phyloP scores from a whole-genome alignment of 2,797 vertebrate species.

The Ceyx erithaca region DNA sequence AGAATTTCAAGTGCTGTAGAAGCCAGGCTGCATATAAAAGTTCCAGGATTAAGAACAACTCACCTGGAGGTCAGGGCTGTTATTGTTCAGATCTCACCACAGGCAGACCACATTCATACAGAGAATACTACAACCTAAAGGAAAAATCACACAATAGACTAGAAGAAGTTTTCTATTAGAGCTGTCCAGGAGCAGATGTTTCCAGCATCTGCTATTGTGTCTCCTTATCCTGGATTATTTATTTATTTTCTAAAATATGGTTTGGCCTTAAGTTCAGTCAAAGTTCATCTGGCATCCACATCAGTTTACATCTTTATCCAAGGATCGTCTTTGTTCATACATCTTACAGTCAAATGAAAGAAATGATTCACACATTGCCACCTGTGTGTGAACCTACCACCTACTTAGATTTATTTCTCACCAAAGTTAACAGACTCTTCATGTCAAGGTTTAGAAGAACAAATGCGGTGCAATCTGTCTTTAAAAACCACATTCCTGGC shows the following conservation, averaged over 20 bases:
- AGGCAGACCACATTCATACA: not conserved
- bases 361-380: conserved; percentile 50
- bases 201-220: conserved; percentile 51
- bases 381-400: conserved; percentile 38
- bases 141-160: not conserved
- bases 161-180: conserved; percentile 48
- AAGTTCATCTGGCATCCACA: conserved; percentile 60
- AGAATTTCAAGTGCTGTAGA: conserved; percentile 38
- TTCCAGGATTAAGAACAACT: not conserved
- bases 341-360: conserved; percentile 40
- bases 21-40: not conserved
- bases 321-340: conserved; percentile 46
- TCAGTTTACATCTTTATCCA: conserved; percentile 46
- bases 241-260: conserved; percentile 36
- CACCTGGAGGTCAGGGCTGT: not conserved
- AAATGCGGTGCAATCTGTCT: not conserved
- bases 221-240: conserved; percentile 37
- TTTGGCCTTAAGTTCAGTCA: conserved; percentile 44
- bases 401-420: conserved; percentile 44
- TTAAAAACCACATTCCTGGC: not conserved
- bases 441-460: not conserved
- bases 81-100: not conserved
- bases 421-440: not conserved
- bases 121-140: not conserved
- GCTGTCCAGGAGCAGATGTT: conserved; percentile 56